A percentile compares a stretch with the other conserved stretches of the same genome.
These are phyloP conservation scores for Oreochromis aureus DNA, from an alignment of 2,113 vertebrate genomes.

Conservation along the genomic window DNA sequence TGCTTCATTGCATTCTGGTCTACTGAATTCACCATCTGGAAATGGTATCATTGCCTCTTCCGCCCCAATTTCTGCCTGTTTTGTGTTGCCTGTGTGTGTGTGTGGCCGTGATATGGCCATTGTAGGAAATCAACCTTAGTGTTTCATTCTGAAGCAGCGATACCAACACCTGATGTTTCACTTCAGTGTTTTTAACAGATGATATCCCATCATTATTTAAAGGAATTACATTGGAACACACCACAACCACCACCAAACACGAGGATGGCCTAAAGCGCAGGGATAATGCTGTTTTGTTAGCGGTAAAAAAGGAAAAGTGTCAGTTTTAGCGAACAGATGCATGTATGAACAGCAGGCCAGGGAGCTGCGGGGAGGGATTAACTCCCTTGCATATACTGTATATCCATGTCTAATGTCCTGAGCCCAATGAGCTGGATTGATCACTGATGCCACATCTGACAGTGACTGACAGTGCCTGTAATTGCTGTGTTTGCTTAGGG, in stretches of 20 bases:
- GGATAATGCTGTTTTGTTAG: background rate
- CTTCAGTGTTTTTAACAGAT: background rate
- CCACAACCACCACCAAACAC: background rate
- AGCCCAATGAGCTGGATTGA: constrained; percentile 48
- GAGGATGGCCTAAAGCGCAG: background rate
- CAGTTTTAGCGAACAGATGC: background rate
- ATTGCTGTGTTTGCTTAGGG: constrained; percentile 57
- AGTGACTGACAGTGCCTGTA: constrained; percentile 58
- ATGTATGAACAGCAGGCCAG: constrained; percentile 26
- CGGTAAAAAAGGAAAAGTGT: background rate
- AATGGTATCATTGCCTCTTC: background rate
- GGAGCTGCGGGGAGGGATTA: constrained; percentile 16
- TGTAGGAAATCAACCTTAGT: background rate
- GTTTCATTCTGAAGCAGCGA: background rate
- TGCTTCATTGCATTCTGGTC: background rate
- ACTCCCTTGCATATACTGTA: constrained; percentile 29
- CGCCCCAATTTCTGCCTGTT: background rate
- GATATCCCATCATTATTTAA: background rate
- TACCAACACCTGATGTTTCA: background rate
- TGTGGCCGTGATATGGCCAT: accelerated
- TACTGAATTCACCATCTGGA: background rate
- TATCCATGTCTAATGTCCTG: constrained; percentile 43
- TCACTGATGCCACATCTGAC: constrained; percentile 34
- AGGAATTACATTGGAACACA: background rate
- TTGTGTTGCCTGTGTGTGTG: background rate